A percentile compares a stretch with the other conserved stretches of the same genome.
These are phyloP conservation scores for Meteorus sp. DNA, from an alignment of 1,140 invertebrate species.

Conservation along the genomic window DNA sequence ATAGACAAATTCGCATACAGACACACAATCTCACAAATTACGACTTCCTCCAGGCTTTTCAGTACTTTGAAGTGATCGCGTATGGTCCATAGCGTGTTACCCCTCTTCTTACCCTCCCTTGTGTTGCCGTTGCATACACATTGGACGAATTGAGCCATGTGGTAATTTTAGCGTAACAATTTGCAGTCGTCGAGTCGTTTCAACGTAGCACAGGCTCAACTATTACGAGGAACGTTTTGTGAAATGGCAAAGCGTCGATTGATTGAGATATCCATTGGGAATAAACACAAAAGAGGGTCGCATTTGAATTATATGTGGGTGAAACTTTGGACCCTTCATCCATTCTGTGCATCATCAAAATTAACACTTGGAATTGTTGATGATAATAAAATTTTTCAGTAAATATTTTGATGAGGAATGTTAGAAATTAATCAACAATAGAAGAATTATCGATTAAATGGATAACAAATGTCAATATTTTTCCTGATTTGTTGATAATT, in stretches of 20 bases:
- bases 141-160: conserved; percentile 32
- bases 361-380: no score
- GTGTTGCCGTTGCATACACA: not conserved
- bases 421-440: no score
- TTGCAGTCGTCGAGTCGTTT: conserved; percentile 35
- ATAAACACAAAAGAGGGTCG: conserved; percentile 10
- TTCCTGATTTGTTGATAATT: no score
- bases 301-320: not conserved
- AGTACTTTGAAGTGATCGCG: conserved; percentile 19
- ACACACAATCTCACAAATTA: conserved; percentile 14
- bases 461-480: no score
- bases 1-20: not conserved
- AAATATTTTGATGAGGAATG: no score
- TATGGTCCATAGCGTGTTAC: conserved; percentile 2
- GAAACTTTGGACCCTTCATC: not conserved
- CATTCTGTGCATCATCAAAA: no score
- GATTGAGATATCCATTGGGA: conserved; percentile 39
- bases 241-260: conserved; percentile 36
- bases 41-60: conserved; percentile 16
- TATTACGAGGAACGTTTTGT: no score
- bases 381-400: no score
- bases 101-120: not conserved
- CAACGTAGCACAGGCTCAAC: no score
- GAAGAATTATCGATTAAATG: no score
- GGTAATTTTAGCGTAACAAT: conserved; percentile 42